Base-by-base conservation (phyloP, 2,888 invertebrate species). In the Lochmaea crataegi region DNA sequence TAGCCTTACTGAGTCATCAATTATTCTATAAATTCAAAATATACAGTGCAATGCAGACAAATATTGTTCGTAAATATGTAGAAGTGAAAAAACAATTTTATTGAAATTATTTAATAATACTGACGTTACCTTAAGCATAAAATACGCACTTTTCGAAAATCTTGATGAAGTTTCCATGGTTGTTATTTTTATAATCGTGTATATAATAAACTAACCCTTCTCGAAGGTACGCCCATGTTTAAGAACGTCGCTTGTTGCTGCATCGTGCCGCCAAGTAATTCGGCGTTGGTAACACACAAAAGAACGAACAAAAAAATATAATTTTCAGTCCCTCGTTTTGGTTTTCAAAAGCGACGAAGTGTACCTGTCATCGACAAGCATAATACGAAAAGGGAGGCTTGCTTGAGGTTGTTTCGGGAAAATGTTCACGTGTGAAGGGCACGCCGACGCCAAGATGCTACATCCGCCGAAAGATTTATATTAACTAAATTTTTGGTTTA, bases 321-420 rank as follows among this genome's bases (percentile, higher is more conserved):
- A 73, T 73, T 69, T 73, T 53, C 73, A 68, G 68, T 72, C 68
- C 60, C 48, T 57, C 48, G 65, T 58, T 51, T 61, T 65, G 14
- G 60, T 58, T 41, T 71, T 74, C 71, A 73, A 73, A 74, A 70
- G 75, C 75, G 72, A 70, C 75, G 75, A 75, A 75, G 72, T 74
- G 71, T 77, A 77, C 75, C 77, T 77, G 77, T 77, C 77, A 77
- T 74, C 71, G 75, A 71, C 77, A 77, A 76, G 61, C 73, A 66
- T 69, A 76, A 75, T 73, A 70, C 63, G 22, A 60, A 60, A 16
- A 18, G 63, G 56, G 69, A 18, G 53, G 16, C 14, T 32, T 9
- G 60, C 9, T 14, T 32, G 65, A 51, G 42, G n/a, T 66, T 53
- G 53, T 60, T 60, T 58, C 41, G 12, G 41, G 61, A 71, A 66